A percentile compares a stretch with the other conserved stretches of the same genome.
These are phyloP conservation scores for Leptura quadrifasciata DNA, from an alignment of 2,888 invertebrate genomes.

Conservation along the genomic window DNA sequence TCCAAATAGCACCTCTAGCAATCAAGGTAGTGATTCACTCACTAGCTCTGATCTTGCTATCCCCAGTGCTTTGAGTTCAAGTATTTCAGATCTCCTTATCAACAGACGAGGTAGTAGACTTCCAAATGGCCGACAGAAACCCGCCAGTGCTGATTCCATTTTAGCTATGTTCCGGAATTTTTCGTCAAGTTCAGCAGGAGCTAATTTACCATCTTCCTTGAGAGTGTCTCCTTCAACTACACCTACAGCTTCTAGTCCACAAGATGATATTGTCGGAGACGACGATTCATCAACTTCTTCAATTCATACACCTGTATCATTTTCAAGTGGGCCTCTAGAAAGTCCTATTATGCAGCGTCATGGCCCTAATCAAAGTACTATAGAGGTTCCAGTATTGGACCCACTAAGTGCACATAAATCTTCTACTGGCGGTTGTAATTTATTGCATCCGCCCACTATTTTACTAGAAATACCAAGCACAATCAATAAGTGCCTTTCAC, in stretches of 20 bases:
- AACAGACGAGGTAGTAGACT: slow-evolving; percentile 62
- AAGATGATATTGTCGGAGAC: slow-evolving; percentile 82
- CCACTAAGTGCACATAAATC: slow-evolving; percentile 81
- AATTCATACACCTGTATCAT: slow-evolving; percentile 78
- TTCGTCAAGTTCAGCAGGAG: slow-evolving; percentile 79
- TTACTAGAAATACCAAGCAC: slow-evolving; percentile 85
- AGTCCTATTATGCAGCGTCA: slow-evolving; percentile 76
- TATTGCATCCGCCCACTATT: slow-evolving; percentile 84
- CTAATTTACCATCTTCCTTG: slow-evolving; percentile 78
- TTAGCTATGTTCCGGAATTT: slow-evolving; percentile 87
- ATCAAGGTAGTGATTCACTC: slow-evolving; percentile 86
- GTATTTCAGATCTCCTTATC: slow-evolving; percentile 72
- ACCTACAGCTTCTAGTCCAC: slow-evolving; percentile 85
- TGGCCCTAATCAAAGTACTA: slow-evolving; percentile 71
- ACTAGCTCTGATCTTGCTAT: slow-evolving; percentile 83
- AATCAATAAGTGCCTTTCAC: slow-evolving; percentile 86
- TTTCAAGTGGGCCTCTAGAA: slow-evolving; percentile 77
- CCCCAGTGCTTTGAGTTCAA: slow-evolving; percentile 78
- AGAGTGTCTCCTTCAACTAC: slow-evolving; percentile 82
- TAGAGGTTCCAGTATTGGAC: slow-evolving; percentile 81
- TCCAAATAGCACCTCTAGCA: slow-evolving; percentile 83
- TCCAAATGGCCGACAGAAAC: slow-evolving; percentile 77
- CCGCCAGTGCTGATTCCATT: slow-evolving; percentile 87
- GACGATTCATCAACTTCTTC: slow-evolving; percentile 85
- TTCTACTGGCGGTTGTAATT: slow-evolving; percentile 76